Evolutionary conservation across 1,140 invertebrate species (phyloP).

Genomic region (Hyles vespertilio): DNA sequence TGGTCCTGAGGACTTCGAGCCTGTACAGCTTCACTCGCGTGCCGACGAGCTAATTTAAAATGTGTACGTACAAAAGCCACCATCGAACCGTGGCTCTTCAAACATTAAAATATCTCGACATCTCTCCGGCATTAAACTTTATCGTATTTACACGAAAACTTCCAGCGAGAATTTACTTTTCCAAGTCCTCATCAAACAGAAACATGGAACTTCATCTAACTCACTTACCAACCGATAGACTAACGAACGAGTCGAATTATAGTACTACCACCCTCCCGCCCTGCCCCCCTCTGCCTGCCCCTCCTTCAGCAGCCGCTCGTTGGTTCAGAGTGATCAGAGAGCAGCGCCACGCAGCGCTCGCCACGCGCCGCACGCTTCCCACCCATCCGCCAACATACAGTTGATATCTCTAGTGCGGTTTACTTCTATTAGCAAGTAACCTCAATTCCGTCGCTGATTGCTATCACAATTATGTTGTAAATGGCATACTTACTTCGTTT

Average conservation of each 20-base stretch:
- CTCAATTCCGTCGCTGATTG: too few relatives aligned
- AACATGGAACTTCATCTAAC: slow-evolving; percentile 38
- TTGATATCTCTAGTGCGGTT: too few relatives aligned
- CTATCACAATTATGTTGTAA: too few relatives aligned
- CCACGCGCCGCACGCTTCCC: background rate
- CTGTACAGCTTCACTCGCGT: background rate
- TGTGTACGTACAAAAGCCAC: slow-evolving; percentile 23
- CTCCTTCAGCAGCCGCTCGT: too few relatives aligned
- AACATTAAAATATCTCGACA: slow-evolving; percentile 25
- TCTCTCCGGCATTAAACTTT: slow-evolving; percentile 25
- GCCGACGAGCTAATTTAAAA: slow-evolving; percentile 19
- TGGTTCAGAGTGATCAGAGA: background rate
- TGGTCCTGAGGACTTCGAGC: too few relatives aligned
- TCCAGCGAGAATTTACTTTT: slow-evolving; percentile 29
- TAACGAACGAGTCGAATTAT: slow-evolving; percentile 34
- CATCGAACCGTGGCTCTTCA: slow-evolving; percentile 11
- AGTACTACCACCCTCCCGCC: slow-evolving; percentile 11
- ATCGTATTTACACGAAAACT: slow-evolving; percentile 31
- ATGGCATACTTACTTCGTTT: too few relatives aligned
- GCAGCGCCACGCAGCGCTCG: background rate
- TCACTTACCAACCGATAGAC: slow-evolving; percentile 36
- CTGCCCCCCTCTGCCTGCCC: too few relatives aligned
- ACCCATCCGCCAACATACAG: too few relatives aligned
- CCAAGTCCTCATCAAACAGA: slow-evolving; percentile 35
- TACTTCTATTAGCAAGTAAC: too few relatives aligned